Evolutionary conservation across 2,888 invertebrate species (phyloP), one percentile per base, ranked within the genome.

Genomic region (Rhagium mordax): DNA sequence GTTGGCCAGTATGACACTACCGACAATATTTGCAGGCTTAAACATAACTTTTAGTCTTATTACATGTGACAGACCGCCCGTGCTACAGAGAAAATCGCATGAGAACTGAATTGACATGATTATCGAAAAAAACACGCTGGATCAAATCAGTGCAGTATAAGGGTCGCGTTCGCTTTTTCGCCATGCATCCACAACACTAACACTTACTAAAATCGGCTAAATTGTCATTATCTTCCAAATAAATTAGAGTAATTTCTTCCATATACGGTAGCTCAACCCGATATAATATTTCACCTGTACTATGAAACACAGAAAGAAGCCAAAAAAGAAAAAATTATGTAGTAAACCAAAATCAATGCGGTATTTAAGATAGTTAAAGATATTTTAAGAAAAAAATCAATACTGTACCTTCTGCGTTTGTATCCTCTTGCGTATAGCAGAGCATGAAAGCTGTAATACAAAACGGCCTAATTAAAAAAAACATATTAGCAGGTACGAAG

Each of bases 171-270:
- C 76, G 73, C 72, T 71, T 76, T 75, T 76, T 75, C 85, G 85
- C 84, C 87, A 88, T 88, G 88, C 92, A 91, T 75, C 90, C 91
- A 91, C 92, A 88, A 91, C 91, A 91, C 91, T 91, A 91, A 87
- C 89, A 91, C 92, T 92, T 92, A 92, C 92, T 90, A 89, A 88
- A 86, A 85, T 88, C 88, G 86, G 89, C 90, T 86, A 85, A 85
- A 88, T 88, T 88, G 86, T 88, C 88, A 90, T 92, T 93, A 94
- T 95, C 94, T 93, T 95, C 95, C 94, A 95, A 94, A 94, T 95
- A 95, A 91, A 95, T 95, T 92, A 95, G 94, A 90, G 95, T 95
- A 91, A 95, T 94, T 93, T 95, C 95, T 93, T 95, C 95, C 95
- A 95, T 94, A 93, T 95, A 94, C 90, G 95, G 95, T 91, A 95